phyloP scores from a whole-genome alignment of 2,113 vertebrate species.

The Salvator merianae region DNA sequence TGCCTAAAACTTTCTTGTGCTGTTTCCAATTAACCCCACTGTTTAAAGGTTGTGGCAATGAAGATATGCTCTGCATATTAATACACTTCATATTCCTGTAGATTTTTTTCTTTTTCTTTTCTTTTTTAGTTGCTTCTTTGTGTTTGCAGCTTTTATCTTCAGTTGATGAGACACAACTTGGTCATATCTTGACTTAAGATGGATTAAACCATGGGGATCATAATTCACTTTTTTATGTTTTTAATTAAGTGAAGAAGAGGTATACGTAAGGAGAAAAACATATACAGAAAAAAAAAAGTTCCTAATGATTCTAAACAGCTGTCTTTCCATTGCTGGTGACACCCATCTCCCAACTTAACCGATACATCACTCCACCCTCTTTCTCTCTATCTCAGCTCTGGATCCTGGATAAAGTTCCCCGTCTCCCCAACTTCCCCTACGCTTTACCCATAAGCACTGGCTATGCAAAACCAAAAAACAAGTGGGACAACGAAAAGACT shows the following conservation, averaged over 20 bases:
- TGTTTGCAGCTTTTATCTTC: constrained; percentile 36
- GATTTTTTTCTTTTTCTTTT: constrained; percentile 21
- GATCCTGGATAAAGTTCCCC: too few species aligned
- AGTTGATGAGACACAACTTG: neutral
- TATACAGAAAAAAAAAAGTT: neutral
- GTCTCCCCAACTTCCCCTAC: too few species aligned
- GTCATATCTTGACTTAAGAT: neutral
- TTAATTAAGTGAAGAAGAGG: neutral
- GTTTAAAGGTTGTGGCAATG: constrained; percentile 46
- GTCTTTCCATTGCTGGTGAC: too few species aligned
- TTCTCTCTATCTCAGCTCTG: too few species aligned
- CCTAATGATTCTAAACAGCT: too few species aligned
- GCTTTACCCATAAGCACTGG: too few species aligned
- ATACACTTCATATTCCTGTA: constrained; percentile 28
- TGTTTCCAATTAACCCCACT: constrained; percentile 51
- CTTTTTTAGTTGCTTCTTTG: neutral
- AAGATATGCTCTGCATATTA: constrained; percentile 54
- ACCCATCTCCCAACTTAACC: too few species aligned
- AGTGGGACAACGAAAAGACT: too few species aligned
- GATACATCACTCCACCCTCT: too few species aligned
- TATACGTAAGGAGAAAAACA: neutral
- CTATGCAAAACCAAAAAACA: too few species aligned
- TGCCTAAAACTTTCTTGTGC: constrained; percentile 53
- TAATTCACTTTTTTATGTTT: neutral
- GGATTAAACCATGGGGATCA: neutral